Evolutionary conservation across 1,140 invertebrate genomes (phyloP).

Genomic region (Aphaenogaster ashmeadi): DNA sequence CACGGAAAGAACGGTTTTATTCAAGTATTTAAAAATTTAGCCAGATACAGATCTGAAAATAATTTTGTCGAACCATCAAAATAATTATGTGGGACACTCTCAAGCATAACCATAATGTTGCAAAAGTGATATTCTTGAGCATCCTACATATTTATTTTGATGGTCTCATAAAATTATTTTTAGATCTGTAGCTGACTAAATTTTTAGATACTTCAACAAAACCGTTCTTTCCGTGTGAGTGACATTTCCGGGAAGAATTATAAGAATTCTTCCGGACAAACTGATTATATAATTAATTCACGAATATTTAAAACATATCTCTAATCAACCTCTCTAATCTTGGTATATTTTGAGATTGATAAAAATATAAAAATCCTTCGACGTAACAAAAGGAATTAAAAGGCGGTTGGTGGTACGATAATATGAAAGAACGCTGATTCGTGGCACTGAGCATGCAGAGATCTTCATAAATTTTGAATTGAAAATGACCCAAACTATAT

Average conservation of each 20-base stretch:
- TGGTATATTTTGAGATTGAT: background rate
- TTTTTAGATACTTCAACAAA: no score
- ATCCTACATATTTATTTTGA: no score
- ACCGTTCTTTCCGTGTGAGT: background rate
- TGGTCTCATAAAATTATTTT: no score
- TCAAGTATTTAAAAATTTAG: no score
- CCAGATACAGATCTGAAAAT: no score
- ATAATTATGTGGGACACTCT: no score
- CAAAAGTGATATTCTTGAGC: no score
- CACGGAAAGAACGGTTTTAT: no score
- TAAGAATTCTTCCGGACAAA: background rate
- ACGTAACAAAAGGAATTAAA: constrained; percentile 10
- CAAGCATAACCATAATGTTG: no score
- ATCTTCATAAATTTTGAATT: constrained; percentile 54
- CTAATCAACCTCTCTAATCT: background rate
- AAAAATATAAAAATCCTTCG: constrained; percentile 21
- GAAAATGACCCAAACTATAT: constrained; percentile 21
- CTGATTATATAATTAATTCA: background rate
- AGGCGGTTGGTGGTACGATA: background rate
- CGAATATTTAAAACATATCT: background rate
- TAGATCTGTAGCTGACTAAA: no score
- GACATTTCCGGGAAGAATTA: background rate
- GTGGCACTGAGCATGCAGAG: background rate
- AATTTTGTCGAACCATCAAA: no score
- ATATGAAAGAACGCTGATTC: constrained; percentile 20